These are phyloP conservation scores for Adineta ricciae DNA, from an alignment of 2,888 invertebrate species.

Conservation along the genomic window DNA sequence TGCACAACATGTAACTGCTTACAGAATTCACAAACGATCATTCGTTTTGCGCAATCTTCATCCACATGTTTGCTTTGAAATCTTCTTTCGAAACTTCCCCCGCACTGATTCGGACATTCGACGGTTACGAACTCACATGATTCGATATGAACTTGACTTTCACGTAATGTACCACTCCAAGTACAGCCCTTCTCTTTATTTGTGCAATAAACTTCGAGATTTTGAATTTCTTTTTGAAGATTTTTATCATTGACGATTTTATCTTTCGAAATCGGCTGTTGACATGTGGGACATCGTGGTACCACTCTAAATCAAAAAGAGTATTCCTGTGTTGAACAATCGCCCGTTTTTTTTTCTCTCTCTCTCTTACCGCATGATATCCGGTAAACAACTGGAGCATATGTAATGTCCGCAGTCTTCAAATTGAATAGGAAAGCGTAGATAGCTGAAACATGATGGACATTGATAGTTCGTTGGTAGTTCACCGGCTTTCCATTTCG, in stretches of 20 bases:
- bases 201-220: slow-evolving; percentile 45
- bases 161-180: slow-evolving; percentile 44
- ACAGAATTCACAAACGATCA: slow-evolving; percentile 40
- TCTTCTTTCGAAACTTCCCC: slow-evolving; percentile 38
- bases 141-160: slow-evolving; percentile 40
- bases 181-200: slow-evolving; percentile 42
- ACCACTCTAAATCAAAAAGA: slow-evolving; percentile 36
- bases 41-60: slow-evolving; percentile 40
- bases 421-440: slow-evolving; percentile 43
- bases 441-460: slow-evolving; percentile 40
- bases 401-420: slow-evolving; percentile 43
- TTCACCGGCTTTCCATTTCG: slow-evolving; percentile 32
- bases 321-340: neutral
- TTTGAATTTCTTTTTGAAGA: slow-evolving; percentile 41
- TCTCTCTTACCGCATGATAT: slow-evolving; percentile 39
- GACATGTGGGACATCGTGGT: slow-evolving; percentile 39
- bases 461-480: slow-evolving; percentile 41
- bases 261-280: slow-evolving; percentile 37
- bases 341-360: neutral
- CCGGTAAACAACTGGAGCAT: slow-evolving; percentile 42
- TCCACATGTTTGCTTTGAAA: slow-evolving; percentile 37
- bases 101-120: slow-evolving; percentile 39
- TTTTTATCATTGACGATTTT: slow-evolving; percentile 39
- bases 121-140: slow-evolving; percentile 38
- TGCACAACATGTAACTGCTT: neutral